Evolutionary conservation across 2,113 vertebrate species (phyloP).

Genomic region (Larimichthys crocea): DNA sequence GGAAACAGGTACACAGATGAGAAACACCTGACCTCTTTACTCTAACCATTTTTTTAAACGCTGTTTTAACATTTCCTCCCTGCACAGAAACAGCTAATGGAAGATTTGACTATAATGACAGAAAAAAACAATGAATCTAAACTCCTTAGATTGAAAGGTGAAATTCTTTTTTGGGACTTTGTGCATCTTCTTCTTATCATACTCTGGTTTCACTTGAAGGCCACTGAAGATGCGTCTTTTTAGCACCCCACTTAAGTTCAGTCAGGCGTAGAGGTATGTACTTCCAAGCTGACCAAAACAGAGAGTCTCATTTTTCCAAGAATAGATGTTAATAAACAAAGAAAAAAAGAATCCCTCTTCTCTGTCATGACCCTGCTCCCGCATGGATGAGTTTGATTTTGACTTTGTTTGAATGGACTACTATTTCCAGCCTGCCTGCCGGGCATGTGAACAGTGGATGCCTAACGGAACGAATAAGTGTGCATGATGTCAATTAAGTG

Average conservation of each 20-base stretch:
- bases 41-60: not conserved
- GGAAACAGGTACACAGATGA: conserved; percentile 89
- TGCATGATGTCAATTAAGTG: conserved; percentile 74
- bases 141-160: conserved; percentile 1
- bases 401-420: conserved; percentile 48
- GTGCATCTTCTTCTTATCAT: not conserved
- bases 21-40: not conserved
- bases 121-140: not conserved
- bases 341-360: conserved; percentile 19
- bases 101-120: not conserved
- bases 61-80: not conserved
- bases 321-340: not conserved
- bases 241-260: conserved; percentile 39
- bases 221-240: conserved; percentile 22
- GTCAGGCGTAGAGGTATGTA: conserved; percentile 65
- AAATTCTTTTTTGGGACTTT: not conserved
- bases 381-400: conserved; percentile 78
- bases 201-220: conserved; percentile 45
- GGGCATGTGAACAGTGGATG: conserved; percentile 53
- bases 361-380: conserved; percentile 68
- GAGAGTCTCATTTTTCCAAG: not conserved
- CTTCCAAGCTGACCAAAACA: not conserved
- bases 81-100: conserved; percentile 1
- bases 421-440: conserved; percentile 66
- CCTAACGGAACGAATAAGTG: conserved; percentile 56